These are phyloP conservation scores for Pteronura brasiliensis DNA, from an alignment of 2,113 vertebrate genomes.

Conservation along the genomic window DNA sequence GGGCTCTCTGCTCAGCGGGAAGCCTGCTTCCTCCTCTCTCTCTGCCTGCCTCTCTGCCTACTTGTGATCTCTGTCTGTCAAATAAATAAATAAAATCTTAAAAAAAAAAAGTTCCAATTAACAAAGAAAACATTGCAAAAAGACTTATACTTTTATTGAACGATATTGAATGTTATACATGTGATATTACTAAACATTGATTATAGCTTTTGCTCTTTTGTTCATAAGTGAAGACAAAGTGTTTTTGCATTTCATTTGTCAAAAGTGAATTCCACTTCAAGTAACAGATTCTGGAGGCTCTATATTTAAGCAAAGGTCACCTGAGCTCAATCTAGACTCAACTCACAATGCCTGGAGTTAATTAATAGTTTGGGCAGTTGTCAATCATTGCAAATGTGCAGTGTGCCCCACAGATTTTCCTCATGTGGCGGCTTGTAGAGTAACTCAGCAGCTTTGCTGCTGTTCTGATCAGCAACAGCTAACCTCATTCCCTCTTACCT, in stretches of 20 bases:
- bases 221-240: neutral
- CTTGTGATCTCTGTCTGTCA: too few species aligned
- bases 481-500: neutral
- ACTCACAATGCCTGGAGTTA: neutral
- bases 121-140: neutral
- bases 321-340: neutral
- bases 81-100: too few species aligned
- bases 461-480: neutral
- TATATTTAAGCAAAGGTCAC: neutral
- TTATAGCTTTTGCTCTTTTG: neutral
- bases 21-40: too few species aligned
- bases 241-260: neutral
- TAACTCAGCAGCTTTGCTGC: neutral
- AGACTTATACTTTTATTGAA: neutral
- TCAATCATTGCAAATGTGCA: neutral
- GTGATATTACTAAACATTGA: neutral
- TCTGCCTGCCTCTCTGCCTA: too few species aligned
- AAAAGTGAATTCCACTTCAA: neutral
- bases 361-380: neutral
- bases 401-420: neutral
- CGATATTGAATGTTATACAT: neutral
- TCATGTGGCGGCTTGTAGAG: fast-evolving
- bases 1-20: too few species aligned
- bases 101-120: too few species aligned
- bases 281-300: neutral